phyloP scores from a whole-genome alignment of 2,888 invertebrate species.

The Drosophila incognita region DNA sequence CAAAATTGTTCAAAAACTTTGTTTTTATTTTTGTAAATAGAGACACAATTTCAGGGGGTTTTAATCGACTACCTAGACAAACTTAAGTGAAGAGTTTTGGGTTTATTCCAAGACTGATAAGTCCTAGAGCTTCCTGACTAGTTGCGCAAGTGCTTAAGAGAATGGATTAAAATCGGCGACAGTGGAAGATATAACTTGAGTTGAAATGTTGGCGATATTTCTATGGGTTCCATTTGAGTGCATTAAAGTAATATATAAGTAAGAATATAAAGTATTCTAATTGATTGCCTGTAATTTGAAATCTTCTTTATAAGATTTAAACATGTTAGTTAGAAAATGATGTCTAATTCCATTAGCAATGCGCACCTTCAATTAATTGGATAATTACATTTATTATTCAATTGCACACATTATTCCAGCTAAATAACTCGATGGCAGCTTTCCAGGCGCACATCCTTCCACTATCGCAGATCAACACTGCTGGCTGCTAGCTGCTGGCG shows the following conservation, averaged over 20 bases:
- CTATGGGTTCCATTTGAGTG: not conserved
- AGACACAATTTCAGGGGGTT: slow-evolving; percentile 14
- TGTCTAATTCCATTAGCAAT: not conserved
- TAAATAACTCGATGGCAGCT: not conserved
- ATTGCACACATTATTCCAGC: not conserved
- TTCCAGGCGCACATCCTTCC: not conserved
- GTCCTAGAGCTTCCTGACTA: slow-evolving; percentile 36
- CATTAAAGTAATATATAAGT: not conserved
- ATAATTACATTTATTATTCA: not conserved
- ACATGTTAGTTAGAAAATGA: not conserved
- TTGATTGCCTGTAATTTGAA: not conserved
- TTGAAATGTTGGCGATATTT: not conserved
- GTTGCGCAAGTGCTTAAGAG: slow-evolving; percentile 14
- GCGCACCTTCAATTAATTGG: not conserved
- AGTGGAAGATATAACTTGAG: not conserved
- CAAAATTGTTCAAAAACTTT: not conserved
- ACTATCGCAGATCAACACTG: slow-evolving; percentile 3
- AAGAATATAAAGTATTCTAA: too few relatives aligned
- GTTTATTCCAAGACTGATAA: slow-evolving; percentile 26
- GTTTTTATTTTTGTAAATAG: not conserved
- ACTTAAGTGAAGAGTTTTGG: slow-evolving; percentile 14
- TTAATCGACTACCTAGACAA: not conserved
- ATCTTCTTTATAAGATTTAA: not conserved
- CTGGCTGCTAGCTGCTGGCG: not conserved
- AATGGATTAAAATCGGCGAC: slow-evolving; percentile 2